Conservation (phyloP, 1,140 invertebrate species). For the Scaptodrosophila lebanonensis region DNA sequence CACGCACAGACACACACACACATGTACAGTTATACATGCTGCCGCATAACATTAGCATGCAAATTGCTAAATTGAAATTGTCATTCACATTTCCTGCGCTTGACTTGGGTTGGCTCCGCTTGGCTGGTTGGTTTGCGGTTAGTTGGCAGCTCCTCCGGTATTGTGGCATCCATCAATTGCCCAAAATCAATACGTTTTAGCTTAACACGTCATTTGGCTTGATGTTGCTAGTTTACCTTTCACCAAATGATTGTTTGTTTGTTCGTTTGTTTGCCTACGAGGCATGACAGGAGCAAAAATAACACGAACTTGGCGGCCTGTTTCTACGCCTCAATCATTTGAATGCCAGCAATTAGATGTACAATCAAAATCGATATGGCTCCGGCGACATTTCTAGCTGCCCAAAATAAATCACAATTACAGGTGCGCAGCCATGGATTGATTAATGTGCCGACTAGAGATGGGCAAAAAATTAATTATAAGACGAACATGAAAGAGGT, state of each 20-base stretch:
- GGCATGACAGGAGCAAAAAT: conserved; percentile 9
- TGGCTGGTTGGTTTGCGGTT: neutral
- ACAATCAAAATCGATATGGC: conserved; percentile 45
- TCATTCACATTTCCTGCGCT: conserved; percentile 65
- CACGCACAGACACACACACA: no score
- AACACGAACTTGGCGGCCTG: conserved; percentile 32
- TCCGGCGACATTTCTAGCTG: conserved; percentile 11
- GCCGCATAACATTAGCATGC: conserved; percentile 62
- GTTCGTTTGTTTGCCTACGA: neutral
- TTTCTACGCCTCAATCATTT: conserved; percentile 31
- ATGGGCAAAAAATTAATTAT: no score
- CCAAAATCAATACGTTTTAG: conserved; percentile 48
- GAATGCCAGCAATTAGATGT: conserved; percentile 47
- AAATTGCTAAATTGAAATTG: conserved; percentile 74
- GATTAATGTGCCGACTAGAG: conserved; percentile 4
- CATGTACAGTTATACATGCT: neutral
- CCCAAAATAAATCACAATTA: conserved; percentile 59
- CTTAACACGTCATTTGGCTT: conserved; percentile 48
- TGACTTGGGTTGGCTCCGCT: conserved; percentile 34
- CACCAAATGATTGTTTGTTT: conserved; percentile 29
- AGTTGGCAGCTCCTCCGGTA: conserved; percentile 5
- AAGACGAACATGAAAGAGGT: no score
- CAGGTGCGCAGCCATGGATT: neutral
- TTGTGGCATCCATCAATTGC: neutral
- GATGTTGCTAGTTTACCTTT: conserved; percentile 13